These are phyloP conservation scores for Orthonychiurus folsomi DNA, from an alignment of 2,888 invertebrate genomes.

Conservation along the genomic window DNA sequence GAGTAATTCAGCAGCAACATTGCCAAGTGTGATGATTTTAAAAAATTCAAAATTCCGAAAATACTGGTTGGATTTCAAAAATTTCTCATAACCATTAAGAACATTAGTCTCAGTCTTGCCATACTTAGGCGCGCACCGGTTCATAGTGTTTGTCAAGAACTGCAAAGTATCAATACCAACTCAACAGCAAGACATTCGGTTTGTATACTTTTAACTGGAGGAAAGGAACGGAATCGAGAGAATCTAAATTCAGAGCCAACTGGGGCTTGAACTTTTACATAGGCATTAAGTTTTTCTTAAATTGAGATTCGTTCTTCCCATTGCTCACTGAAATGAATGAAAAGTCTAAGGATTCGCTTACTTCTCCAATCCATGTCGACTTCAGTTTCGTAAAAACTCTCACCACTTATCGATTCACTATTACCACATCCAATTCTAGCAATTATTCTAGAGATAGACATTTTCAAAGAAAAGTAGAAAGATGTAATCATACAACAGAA, in stretches of 20 bases:
- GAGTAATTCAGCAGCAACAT: no score
- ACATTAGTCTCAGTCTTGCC: no score
- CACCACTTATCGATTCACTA: neutral
- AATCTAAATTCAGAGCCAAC: neutral
- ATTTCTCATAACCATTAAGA: no score
- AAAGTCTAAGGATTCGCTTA: neutral
- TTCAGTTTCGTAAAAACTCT: neutral
- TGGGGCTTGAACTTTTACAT: neutral
- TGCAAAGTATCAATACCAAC: no score
- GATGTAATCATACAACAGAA: neutral
- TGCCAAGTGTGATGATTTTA: no score
- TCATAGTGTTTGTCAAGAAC: no score
- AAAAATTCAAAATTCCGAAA: no score
- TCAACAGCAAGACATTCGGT: no score
- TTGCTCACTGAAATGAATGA: neutral
- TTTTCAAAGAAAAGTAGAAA: neutral
- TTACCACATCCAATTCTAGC: neutral
- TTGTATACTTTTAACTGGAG: no score
- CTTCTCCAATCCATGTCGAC: neutral
- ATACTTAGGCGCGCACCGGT: no score
- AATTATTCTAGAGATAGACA: conserved; percentile 2
- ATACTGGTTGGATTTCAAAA: no score
- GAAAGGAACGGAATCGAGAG: no score
- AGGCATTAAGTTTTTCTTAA: neutral
- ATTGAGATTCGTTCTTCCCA: neutral